Evolutionary conservation across 2,797 vertebrate species (phyloP), one percentile per base, ranked within the genome.

Genomic region (Amniataba percoides): DNA sequence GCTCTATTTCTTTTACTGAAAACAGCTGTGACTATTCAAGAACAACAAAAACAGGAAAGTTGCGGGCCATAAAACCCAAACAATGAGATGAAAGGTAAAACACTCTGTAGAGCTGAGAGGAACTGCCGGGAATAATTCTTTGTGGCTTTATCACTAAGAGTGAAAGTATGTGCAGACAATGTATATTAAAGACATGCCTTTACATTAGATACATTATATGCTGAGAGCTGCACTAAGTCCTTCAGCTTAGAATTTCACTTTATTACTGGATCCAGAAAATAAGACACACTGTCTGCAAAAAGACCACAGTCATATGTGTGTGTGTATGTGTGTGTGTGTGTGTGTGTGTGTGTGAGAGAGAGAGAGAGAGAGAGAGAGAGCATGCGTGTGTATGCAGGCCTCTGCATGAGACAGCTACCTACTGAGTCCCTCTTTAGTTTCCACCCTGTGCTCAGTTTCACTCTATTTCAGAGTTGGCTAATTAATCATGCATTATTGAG

Each of bases 401-500:
- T 75, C 51, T 81, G 77, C 63, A 52, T 71, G 64, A 78, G 80
- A 78, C 61, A 23, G 60, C 77, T 77, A 76, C 87, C 80, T 60
- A 53, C 80, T 74, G 83, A 74, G 74, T 84, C 71, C 78, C 73
- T 94, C 92, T 91, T 88, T 77, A 85, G 91, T 95, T 95, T 95
- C 93, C 89, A 90, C 74, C 61, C 86, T 87, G 89, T 89, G 88
- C 88, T 95, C 93, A 81, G 93, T 94, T 95, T 95, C 94, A 88
- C 90, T 92, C 92, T 92, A 77, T 94, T 95, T 94, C 86, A 89
- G 88, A 92, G 87, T 87, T 78, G 76, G 78, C 92, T 95, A 95
- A 95, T 95, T 94, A 95, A 94, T 94, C 94, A 95, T 96, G 89
- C 92, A 95, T 95, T 95, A 95, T 95, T 95, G 89, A 96, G 85